Percentiles rank a stretch among this genome's conserved stretches.
These are phyloP conservation scores for Phrynosoma platyrhinos DNA, from an alignment of 2,113 vertebrate species.

Conservation along the genomic window DNA sequence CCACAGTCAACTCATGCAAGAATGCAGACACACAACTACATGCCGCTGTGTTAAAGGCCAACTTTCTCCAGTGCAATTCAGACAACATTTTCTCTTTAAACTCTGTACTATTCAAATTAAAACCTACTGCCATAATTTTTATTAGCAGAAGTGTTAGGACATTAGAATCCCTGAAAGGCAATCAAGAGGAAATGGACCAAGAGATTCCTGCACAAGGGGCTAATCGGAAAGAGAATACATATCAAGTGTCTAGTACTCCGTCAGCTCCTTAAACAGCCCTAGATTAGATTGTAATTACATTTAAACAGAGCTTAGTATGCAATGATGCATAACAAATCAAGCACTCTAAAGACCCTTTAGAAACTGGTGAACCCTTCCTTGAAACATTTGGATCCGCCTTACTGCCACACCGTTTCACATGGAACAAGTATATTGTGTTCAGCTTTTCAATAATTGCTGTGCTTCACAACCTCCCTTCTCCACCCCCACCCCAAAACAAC, in stretches of 20 bases:
- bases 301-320: conserved; percentile 41
- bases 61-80: conserved; percentile 23
- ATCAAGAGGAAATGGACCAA: conserved; percentile 25
- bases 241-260: conserved; percentile 20
- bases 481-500: background rate
- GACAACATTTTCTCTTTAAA: conserved; percentile 29
- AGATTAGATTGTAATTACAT: conserved; percentile 36
- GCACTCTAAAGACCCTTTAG: conserved; percentile 1
- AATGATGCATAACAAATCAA: conserved; percentile 13
- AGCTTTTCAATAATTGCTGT: background rate
- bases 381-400: background rate
- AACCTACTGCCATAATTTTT: background rate
- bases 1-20: background rate
- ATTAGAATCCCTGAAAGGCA: conserved; percentile 22
- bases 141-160: conserved; percentile 32
- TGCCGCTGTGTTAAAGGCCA: background rate
- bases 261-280: conserved; percentile 35
- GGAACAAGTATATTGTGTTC: background rate
- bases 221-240: conserved; percentile 33
- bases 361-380: background rate
- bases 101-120: conserved; percentile 3
- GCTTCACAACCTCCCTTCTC: too few relatives aligned
- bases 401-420: background rate
- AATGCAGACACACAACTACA: background rate
- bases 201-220: background rate